Evolutionary conservation across 2,888 invertebrate genomes (phyloP), one percentile per base, ranked within the genome.

Genomic region (Oxyteleia sp.): DNA sequence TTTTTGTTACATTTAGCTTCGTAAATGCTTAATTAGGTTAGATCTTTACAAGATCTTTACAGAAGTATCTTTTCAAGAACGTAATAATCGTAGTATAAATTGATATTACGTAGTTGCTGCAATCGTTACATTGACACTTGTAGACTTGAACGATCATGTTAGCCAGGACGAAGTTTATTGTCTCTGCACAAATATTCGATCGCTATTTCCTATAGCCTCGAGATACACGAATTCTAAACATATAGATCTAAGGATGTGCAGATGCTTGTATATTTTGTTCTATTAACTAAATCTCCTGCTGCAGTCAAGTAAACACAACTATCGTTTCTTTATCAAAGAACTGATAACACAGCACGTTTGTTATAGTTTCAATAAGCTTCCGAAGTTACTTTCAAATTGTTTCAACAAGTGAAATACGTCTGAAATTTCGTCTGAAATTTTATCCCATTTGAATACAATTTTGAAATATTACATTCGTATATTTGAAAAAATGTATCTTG

Each of bases 121-220:
- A 43, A 71, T 35, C 47, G 57, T 45, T 16, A 20, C 35, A 38
- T 57, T 64, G 29, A 47, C 47, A 51, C 15, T 55, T 10, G 29
- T 7, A 32, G 35, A 45, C 18, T 26, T 41, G 16, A 5, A 0
- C 66, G 26, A 59, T 41, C 51, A 43, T 61, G 49, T 66, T 75
- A 57, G 23, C 66, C 1, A 11, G 35, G 35, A 15, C 49, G 18
- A 47, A 45, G 55, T 20, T 64, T 75, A 75, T 59, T 41, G 15
- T 13, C 26, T 23, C 15, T 45, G 38, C 10, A 47, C 63, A 63
- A 69, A 78, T 69, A 78, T 78, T 78, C 68, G 63, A 78, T 78
- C 43, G 69, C 59, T 61, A 61, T 63, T 78, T 78, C 63, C 53
- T 16, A 8, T 63, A 45, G 66, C 68, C 35, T n/a, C 15, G 1